Evolutionary conservation across 1,140 invertebrate genomes (phyloP).

Genomic region (Drosophila elegans): DNA sequence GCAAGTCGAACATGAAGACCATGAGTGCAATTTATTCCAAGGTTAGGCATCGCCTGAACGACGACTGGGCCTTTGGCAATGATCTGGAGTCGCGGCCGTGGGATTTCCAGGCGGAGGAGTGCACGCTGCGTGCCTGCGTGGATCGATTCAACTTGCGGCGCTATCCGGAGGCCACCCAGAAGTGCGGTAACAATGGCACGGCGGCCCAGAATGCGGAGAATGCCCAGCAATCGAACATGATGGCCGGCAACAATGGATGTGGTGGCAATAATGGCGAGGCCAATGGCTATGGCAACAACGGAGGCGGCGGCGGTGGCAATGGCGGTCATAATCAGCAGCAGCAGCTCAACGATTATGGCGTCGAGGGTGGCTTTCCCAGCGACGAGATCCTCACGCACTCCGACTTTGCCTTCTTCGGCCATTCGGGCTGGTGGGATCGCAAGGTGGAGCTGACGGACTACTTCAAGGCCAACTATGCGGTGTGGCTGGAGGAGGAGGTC

Average conservation of each 20-base stretch:
- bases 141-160: slow-evolving; percentile 98
- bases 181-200: slow-evolving; percentile 68
- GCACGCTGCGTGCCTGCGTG: slow-evolving; percentile 95
- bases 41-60: slow-evolving; percentile 96
- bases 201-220: slow-evolving; percentile 75
- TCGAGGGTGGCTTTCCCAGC: slow-evolving; percentile 80
- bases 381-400: slow-evolving; percentile 82
- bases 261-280: slow-evolving; percentile 59
- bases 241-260: slow-evolving; percentile 55
- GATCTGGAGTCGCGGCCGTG: slow-evolving; percentile 98
- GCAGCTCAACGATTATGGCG: slow-evolving; percentile 77
- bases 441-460: slow-evolving; percentile 95
- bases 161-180: slow-evolving; percentile 87
- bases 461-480: slow-evolving; percentile 98
- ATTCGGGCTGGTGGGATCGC: slow-evolving; percentile 83
- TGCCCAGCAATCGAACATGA: slow-evolving; percentile 72
- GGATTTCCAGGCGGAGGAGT: slow-evolving; percentile 99
- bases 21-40: slow-evolving; percentile 99
- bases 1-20: slow-evolving; percentile 99
- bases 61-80: slow-evolving; percentile 99
- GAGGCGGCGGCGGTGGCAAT: slow-evolving; percentile 39
- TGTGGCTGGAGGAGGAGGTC: slow-evolving; percentile 98
- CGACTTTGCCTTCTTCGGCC: slow-evolving; percentile 82
- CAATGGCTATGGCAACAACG: slow-evolving; percentile 60
- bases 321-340: slow-evolving; percentile 78